Evolutionary conservation across 2,797 vertebrate genomes (phyloP).

Genomic region (Caiman crocodilus): DNA sequence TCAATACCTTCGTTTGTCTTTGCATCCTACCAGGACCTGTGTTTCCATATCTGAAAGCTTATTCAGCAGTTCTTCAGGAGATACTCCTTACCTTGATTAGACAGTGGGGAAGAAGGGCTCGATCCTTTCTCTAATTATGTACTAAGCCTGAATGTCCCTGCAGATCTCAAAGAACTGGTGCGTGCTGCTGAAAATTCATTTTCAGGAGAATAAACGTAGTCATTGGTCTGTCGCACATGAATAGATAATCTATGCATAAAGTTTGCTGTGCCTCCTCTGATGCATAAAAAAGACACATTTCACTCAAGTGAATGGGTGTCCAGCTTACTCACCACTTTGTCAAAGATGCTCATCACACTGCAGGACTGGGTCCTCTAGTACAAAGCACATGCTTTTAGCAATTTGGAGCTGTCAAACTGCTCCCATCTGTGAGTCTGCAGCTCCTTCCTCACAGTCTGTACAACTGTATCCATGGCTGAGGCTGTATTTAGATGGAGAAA

Average conservation of each 20-base stretch:
- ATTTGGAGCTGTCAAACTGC: not conserved
- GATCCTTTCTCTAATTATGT: not conserved
- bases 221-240: not conserved
- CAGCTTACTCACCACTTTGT: not conserved
- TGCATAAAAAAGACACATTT: too few species aligned
- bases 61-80: not conserved
- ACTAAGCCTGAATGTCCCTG: not conserved
- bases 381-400: not conserved
- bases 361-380: accelerated
- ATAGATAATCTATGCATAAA: accelerated
- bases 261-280: not conserved
- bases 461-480: not conserved
- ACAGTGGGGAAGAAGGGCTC: not conserved
- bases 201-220: not conserved
- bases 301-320: too few species aligned
- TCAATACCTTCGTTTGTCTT: not conserved
- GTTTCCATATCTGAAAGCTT: not conserved
- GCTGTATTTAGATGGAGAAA: too few species aligned
- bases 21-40: accelerated
- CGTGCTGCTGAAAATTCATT: accelerated
- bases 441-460: not conserved
- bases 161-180: accelerated
- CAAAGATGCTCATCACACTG: accelerated
- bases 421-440: not conserved
- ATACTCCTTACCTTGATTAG: constrained; percentile 1